Evolutionary conservation across 2,888 invertebrate species (phyloP), one percentile per base, ranked within the genome.

Genomic region (Pocota personata): DNA sequence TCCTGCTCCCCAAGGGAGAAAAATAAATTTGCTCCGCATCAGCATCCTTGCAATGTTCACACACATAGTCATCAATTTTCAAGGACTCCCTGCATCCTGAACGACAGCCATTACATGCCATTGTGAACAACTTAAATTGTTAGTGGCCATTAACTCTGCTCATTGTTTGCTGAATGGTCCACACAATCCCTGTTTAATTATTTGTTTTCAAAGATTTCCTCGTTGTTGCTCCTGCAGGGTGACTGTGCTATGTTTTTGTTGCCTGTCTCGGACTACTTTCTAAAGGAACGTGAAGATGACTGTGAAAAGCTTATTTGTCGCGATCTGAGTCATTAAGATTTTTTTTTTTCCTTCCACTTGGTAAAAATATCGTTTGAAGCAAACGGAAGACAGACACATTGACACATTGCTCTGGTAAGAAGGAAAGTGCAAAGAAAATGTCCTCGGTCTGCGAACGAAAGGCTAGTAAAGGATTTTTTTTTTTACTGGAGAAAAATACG

Each of bases 31-130:
- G 4, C 40, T 72, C 40, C 66, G 1, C 40, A 50, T 50, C 64
- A 57, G 46, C 46, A 67, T 71, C 40, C 40, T 27, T 64, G 64
- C 35, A 46, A 72, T 58, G 46, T 76, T 76, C 80, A 82, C 82
- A 82, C 82, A 77, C 82, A 77, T 82, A 72, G 86, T 86, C 82
- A 86, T 86, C 86, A 86, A 76, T 86, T 77, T 82, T 30, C 76
- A 67, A 82, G 66, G 66, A 67, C 66, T 62, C 58, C 30, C 35
- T 66, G 50, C 64, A 71, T 71, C 64, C 27, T 69, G 27, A 52
- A 72, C 78, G 52, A 52, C 50, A 66, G 10, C 72, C 64, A 76
- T 83, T 79, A 46, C 57, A 79, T 57, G 57, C 48, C 35, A 73
- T 73, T 78, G 78, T 67, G 73, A 79, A 57, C 43, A 72, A 77